Base-by-base conservation (phyloP, 2,888 invertebrate genomes). In the Diplazon laetatorius region DNA sequence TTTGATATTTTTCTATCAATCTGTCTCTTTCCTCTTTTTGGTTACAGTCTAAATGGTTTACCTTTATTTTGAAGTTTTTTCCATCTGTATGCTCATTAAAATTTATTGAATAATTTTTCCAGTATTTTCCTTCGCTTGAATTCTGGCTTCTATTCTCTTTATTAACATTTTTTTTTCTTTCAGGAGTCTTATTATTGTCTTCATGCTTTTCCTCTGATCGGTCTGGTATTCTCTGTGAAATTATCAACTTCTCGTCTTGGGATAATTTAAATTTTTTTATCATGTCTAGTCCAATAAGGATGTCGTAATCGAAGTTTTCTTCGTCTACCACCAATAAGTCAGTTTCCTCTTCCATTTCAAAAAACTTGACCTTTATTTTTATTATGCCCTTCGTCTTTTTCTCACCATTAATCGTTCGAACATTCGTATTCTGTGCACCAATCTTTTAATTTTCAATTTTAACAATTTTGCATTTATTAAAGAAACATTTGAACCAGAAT, bases 351-450 rank as follows among this genome's bases (percentile, higher is more conserved):
- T 82, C 79, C 18, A 70, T 75, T 46, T 82, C 46, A 14, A 62
- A 82, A 12, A 82, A 82, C 72, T 78, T 63, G 48, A 73, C 62
- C 18, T 77, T 80, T 14, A 83, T 20, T n/a, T 39, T 80, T 60
- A 80, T 39, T 44, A 82, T 63, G n/a, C 80, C 81, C 30, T 68
- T 74, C 46, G 81, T 62, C 76, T 82, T 77, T 30, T 48, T 80
- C 10, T 18, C 57, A 78, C 84, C 83, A 84, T 80, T 82, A 81
- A 83, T 83, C 25, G 82, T 84, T 57, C 16, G 74, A 39, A 83
- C 35, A 30, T 74, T 71, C 18, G 52, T 46, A 14, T 66, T 80
- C 46, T 76, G 20, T 46, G 22, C 35, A 46, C 52, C 37, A 18
- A 60, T 60, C 48, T 70, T 57, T 50, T 66, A 22, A 52, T 30